These are phyloP conservation scores for Lindbergichthys nudifrons DNA, from an alignment of 2,797 vertebrate genomes.

Conservation along the genomic window DNA sequence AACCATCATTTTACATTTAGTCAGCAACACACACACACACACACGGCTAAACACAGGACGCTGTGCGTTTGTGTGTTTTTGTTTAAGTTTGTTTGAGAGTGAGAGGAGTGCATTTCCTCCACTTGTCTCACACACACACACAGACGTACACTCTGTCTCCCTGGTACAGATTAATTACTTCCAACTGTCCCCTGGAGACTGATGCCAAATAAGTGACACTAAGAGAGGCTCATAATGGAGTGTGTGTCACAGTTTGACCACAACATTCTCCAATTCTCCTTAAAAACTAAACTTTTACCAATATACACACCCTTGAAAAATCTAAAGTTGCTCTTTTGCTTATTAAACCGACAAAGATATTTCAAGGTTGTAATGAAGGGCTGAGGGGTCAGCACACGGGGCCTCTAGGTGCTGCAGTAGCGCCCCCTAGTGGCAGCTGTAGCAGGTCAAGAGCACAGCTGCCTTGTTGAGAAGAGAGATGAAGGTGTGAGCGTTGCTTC, in stretches of 20 bases:
- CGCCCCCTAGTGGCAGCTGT: conserved; percentile 21
- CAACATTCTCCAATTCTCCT: not conserved
- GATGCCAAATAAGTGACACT: conserved; percentile 42
- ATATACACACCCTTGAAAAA: not conserved
- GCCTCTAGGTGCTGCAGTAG: not conserved
- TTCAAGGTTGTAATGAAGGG: not conserved
- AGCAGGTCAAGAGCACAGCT: no score
- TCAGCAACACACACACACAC: conserved; percentile 52
- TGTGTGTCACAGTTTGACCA: not conserved
- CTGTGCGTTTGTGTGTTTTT: not conserved
- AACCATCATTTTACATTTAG: conserved; percentile 3
- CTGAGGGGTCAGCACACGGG: not conserved
- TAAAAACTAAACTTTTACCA: not conserved
- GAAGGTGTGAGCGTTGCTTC: no score
- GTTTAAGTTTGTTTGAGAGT: not conserved
- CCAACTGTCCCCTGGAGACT: conserved; percentile 47
- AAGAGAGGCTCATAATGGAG: conserved; percentile 13
- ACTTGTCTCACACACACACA: conserved; percentile 29
- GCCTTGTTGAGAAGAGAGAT: no score
- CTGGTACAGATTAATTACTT: conserved; percentile 60
- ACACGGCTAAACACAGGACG: conserved; percentile 15
- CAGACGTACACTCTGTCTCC: conserved; percentile 13
- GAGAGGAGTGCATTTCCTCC: conserved; percentile 50
- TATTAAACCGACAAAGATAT: not conserved
- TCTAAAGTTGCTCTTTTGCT: not conserved